Percentiles rank a stretch among this genome's conserved stretches.
phyloP scores from a whole-genome alignment of 2,797 vertebrate species.

The Saguinus oedipus region DNA sequence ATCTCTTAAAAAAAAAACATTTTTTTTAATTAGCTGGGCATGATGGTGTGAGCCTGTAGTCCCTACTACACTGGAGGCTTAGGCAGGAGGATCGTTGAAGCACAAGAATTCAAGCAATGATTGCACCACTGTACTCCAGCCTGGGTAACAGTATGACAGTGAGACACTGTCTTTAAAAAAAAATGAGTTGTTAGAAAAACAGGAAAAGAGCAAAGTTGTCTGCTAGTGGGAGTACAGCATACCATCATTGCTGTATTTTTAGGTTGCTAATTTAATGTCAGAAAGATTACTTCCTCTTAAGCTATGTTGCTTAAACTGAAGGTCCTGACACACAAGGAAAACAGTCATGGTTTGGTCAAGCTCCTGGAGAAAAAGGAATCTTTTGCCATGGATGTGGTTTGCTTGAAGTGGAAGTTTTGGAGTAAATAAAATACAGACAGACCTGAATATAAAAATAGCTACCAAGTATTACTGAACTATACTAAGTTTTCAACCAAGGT shows the following conservation, averaged over 20 bases:
- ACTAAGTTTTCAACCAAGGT: not conserved
- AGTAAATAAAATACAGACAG: conserved; percentile 34
- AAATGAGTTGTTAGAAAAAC: not conserved
- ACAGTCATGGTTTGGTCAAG: not conserved
- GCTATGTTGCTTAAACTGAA: not conserved
- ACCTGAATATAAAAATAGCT: not conserved
- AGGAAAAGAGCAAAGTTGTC: not conserved
- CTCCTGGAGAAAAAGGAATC: not conserved
- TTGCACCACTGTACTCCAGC: not conserved
- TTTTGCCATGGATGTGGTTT: not conserved
- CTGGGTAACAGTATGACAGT: not conserved
- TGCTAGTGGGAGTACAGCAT: not conserved
- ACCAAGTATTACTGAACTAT: not conserved
- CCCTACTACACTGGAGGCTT: not conserved
- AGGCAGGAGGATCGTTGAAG: not conserved
- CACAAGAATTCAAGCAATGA: not conserved
- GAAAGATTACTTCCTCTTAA: not conserved
- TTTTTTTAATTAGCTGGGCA: not conserved
- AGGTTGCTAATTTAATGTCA: conserved; percentile 15
- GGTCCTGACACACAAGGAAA: not conserved
- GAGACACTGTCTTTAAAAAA: not conserved
- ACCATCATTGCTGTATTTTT: not conserved
- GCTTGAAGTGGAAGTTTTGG: not conserved
- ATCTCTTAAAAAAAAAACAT: not conserved
- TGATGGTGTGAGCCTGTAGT: not conserved